These are phyloP conservation scores for Vombatus ursinus DNA, from an alignment of 2,113 vertebrate species.

Conservation along the genomic window DNA sequence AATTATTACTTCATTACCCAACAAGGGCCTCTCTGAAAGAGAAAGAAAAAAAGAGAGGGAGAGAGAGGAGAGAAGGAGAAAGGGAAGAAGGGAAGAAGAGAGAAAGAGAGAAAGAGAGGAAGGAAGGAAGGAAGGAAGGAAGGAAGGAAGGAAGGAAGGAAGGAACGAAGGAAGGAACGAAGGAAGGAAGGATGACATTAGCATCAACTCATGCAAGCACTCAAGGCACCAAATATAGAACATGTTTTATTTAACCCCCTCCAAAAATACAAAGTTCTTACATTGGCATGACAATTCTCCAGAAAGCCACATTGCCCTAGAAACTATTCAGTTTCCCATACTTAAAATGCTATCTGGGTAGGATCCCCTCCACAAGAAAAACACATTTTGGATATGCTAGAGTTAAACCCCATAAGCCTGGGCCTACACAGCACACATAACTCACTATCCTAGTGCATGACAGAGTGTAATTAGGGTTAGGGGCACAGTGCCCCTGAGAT, in stretches of 20 bases:
- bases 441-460: neutral
- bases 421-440: neutral
- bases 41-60: too few relatives aligned
- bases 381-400: neutral
- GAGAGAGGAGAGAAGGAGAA: neutral
- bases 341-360: neutral
- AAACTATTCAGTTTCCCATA: too few relatives aligned
- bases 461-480: neutral
- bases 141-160: too few relatives aligned
- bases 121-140: too few relatives aligned
- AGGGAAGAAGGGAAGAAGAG: too few relatives aligned
- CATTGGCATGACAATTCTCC: neutral
- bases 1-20: neutral
- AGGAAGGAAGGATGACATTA: too few relatives aligned
- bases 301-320: too few relatives aligned
- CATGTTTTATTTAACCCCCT: neutral
- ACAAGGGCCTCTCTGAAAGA: neutral
- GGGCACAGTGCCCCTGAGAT: neutral
- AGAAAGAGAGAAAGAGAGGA: too few relatives aligned
- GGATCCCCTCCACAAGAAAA: neutral
- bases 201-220: too few relatives aligned
- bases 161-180: too few relatives aligned
- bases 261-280: neutral
- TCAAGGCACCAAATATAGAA: too few relatives aligned
- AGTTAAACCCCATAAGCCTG: neutral